Evolutionary conservation across 2,797 vertebrate genomes (phyloP).

Genomic region (Morelia viridis): DNA sequence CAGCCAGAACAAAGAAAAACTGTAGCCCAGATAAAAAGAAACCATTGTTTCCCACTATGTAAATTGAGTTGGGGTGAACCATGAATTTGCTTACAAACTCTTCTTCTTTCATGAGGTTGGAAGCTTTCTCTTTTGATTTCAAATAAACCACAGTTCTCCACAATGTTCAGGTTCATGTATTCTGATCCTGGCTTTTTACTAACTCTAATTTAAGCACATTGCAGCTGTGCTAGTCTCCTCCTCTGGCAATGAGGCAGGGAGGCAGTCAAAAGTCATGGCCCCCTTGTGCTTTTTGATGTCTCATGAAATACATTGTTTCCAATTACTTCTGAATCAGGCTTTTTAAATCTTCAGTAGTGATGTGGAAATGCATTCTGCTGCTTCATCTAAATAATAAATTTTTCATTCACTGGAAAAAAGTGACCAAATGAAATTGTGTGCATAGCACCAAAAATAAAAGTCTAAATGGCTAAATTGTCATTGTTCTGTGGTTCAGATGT

Average conservation of each 20-base stretch:
- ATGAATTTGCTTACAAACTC: neutral
- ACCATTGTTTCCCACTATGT: neutral
- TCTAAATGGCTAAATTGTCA: conserved; percentile 2
- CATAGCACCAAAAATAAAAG: neutral
- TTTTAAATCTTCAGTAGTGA: conserved; percentile 10
- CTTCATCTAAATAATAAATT: conserved; percentile 17
- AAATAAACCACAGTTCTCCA: neutral
- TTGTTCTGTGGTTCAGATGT: conserved; percentile 21
- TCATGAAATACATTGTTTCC: neutral
- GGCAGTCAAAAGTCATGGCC: neutral
- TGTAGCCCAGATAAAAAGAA: neutral
- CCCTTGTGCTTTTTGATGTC: neutral
- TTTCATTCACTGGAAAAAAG: neutral
- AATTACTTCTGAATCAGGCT: neutral
- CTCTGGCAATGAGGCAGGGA: neutral
- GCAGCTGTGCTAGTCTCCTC: too few species aligned
- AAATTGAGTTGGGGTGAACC: neutral
- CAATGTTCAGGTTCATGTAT: neutral
- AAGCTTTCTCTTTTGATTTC: neutral
- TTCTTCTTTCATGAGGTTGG: neutral
- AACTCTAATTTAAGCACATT: neutral
- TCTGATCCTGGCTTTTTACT: neutral
- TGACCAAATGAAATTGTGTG: neutral
- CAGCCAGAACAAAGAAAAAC: conserved; percentile 17
- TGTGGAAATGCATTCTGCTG: conserved; percentile 4